phyloP scores from a whole-genome alignment of 2,113 vertebrate genomes.

The Corydoras sp. region DNA sequence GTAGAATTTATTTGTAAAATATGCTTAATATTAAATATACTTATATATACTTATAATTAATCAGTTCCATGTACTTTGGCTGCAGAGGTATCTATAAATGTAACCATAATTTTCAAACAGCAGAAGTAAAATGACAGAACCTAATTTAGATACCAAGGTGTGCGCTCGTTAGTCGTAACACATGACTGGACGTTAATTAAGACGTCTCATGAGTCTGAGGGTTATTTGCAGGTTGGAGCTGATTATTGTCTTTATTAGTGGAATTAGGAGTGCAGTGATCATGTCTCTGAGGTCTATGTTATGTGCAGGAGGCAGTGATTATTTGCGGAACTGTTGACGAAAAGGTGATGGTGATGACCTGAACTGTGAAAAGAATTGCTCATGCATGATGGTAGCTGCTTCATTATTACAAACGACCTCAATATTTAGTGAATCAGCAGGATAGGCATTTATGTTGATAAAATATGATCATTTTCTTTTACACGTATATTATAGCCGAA shows the following conservation, averaged over 20 bases:
- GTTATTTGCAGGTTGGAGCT: conserved; percentile 4
- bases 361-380: conserved; percentile 14
- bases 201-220: conserved; percentile 12
- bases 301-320: conserved; percentile 21
- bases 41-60: no score
- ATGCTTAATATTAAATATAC: no score
- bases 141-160: neutral
- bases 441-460: no score
- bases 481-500: no score
- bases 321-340: neutral
- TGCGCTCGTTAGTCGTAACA: neutral
- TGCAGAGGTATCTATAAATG: no score
- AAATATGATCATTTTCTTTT: no score
- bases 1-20: no score
- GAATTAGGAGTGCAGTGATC: conserved; percentile 7
- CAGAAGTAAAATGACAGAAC: no score
- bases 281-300: conserved; percentile 18
- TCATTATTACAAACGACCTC: neutral
- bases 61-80: no score
- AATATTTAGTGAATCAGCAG: neutral
- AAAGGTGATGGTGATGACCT: conserved; percentile 3
- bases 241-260: conserved; percentile 13
- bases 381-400: conserved; percentile 5
- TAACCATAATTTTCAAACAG: neutral
- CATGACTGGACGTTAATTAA: conserved; percentile 1